Percentiles rank a stretch among this genome's conserved stretches.
Conservation (phyloP, 2,888 invertebrate species). For the Eudasyphora cyanicolor region DNA sequence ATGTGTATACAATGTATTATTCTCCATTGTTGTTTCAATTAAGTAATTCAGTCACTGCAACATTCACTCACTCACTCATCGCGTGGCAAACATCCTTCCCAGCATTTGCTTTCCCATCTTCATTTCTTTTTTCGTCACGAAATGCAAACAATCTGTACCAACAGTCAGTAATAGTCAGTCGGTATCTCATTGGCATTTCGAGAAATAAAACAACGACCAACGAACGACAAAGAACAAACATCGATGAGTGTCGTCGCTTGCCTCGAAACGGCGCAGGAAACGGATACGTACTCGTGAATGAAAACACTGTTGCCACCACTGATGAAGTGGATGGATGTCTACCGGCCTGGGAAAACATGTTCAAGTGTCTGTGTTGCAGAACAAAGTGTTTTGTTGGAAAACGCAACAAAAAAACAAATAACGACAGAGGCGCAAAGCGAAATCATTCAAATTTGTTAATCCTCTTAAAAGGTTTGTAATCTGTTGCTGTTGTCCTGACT, state of each 20-base stretch:
- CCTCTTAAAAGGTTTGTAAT: constrained; percentile 78
- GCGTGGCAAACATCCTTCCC: background rate
- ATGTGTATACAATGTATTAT: background rate
- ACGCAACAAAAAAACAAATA: background rate
- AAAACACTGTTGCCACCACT: background rate
- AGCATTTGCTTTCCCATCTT: background rate
- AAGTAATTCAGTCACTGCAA: constrained; percentile 18
- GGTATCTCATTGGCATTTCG: background rate
- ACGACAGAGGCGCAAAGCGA: constrained; percentile 30
- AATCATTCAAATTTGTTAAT: constrained; percentile 70
- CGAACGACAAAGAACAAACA: background rate
- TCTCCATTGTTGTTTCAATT: constrained; percentile 19
- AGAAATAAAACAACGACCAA: background rate
- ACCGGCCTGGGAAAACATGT: background rate
- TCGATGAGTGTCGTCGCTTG: background rate
- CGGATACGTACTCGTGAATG: background rate
- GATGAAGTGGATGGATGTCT: constrained; percentile 8
- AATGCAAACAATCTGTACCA: constrained; percentile 19
- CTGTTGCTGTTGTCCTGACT: constrained; percentile 73
- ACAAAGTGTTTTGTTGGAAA: constrained; percentile 15
- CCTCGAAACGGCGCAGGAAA: background rate
- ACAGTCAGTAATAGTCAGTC: no score
- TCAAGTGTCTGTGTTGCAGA: background rate
- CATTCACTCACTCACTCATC: background rate
- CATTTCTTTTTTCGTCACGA: constrained; percentile 26